These are phyloP conservation scores for Catostylus mosaicus DNA, from an alignment of 30 jellyfish, hydroid and myxozoan species.

Conservation along the genomic window DNA sequence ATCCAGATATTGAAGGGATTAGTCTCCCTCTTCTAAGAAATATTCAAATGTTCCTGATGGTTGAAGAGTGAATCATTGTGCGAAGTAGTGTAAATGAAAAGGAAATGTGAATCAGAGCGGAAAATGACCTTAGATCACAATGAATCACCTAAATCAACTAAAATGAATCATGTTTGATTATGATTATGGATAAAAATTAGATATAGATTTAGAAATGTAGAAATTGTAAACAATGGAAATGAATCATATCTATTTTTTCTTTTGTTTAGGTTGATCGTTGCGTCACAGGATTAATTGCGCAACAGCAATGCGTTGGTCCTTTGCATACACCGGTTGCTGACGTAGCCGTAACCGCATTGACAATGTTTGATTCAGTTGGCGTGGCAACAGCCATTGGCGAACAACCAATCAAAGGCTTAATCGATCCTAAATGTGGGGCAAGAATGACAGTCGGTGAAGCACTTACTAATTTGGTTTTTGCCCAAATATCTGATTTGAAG, in stretches of 20 bases:
- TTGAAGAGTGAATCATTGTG: too few species aligned
- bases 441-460: slow-evolving; percentile 95
- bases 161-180: not conserved
- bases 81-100: too few species aligned
- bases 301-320: slow-evolving; percentile 95
- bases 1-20: too few species aligned
- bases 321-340: slow-evolving; percentile 95
- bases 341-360: slow-evolving; percentile 84
- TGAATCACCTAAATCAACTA: not conserved
- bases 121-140: not conserved
- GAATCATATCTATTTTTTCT: not conserved
- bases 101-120: too few species aligned
- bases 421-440: slow-evolving; percentile 83
- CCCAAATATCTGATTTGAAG: slow-evolving; percentile 76
- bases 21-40: too few species aligned
- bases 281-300: slow-evolving; percentile 93
- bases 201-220: too few species aligned
- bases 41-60: too few species aligned
- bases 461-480: slow-evolving; percentile 80
- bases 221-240: too few species aligned
- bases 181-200: not conserved
- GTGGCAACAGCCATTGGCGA: slow-evolving; percentile 95
- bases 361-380: slow-evolving; percentile 84
- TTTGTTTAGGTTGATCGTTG: slow-evolving; percentile 84
- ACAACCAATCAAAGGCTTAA: slow-evolving; percentile 84